phyloP scores from a whole-genome alignment of 2,888 invertebrate genomes.

The Acrobasis suavella region DNA sequence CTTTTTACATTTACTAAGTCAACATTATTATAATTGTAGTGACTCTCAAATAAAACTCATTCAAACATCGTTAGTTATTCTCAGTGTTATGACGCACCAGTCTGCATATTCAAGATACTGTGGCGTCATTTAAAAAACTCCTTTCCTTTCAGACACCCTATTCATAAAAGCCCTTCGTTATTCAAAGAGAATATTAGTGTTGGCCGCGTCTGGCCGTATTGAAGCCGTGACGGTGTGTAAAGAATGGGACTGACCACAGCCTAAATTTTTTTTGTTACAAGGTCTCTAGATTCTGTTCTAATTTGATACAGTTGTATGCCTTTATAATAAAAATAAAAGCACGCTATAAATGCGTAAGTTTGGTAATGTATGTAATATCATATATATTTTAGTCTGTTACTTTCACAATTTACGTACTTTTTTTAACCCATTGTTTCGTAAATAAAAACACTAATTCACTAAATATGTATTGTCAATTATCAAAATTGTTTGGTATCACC shows the following conservation, averaged over 20 bases:
- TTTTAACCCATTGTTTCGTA: too few species aligned
- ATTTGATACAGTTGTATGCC: too few species aligned
- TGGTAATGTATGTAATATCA: too few species aligned
- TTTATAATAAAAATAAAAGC: too few species aligned
- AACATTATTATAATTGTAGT: too few species aligned
- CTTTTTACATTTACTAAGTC: too few species aligned
- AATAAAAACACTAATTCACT: too few species aligned
- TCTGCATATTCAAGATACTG: slow-evolving; percentile 6
- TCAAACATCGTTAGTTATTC: slow-evolving; percentile 1
- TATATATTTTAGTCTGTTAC: too few species aligned
- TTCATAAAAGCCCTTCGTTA: slow-evolving; percentile 69
- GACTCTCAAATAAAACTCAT: not conserved
- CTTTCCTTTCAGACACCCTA: slow-evolving; percentile 64
- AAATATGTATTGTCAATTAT: too few species aligned
- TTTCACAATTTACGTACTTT: too few species aligned
- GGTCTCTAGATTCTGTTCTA: not conserved
- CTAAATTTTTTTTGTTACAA: not conserved
- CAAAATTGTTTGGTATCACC: too few species aligned
- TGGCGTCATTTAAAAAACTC: slow-evolving; percentile 50
- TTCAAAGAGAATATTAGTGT: slow-evolving; percentile 69
- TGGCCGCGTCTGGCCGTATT: slow-evolving; percentile 51
- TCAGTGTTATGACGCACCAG: slow-evolving; percentile 4
- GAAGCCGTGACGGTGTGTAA: slow-evolving; percentile 45
- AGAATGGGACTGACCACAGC: not conserved
- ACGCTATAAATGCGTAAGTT: too few species aligned